Evolutionary conservation across 1,140 invertebrate genomes (phyloP).

Genomic region (Acyrthosiphon pisum): DNA sequence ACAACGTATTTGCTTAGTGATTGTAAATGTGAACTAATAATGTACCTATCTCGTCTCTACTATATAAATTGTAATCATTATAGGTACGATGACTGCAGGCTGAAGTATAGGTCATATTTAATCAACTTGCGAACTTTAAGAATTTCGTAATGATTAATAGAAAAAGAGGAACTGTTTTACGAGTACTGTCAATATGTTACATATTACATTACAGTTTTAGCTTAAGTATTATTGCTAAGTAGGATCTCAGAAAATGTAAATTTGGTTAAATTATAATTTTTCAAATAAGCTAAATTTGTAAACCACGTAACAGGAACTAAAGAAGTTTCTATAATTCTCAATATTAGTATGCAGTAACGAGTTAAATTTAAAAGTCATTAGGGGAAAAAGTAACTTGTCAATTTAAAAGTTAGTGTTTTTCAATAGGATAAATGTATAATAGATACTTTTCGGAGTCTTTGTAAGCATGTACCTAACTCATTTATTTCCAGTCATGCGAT

Average conservation of each 20-base stretch:
- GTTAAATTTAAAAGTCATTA: neutral
- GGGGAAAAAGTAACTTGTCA: slow-evolving; percentile 8
- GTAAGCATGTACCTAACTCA: neutral
- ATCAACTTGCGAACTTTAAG: neutral
- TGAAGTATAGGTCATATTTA: neutral
- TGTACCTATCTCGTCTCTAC: no score
- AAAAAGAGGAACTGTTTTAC: neutral
- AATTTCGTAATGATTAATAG: neutral
- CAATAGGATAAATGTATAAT: neutral
- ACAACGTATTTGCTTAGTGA: no score
- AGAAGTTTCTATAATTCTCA: neutral
- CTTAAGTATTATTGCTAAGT: neutral
- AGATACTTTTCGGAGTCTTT: neutral
- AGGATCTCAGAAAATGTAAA: neutral
- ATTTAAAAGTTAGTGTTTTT: neutral
- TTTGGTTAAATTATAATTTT: neutral
- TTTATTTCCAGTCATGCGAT: slow-evolving; percentile 6
- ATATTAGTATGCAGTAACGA: neutral
- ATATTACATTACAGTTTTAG: neutral
- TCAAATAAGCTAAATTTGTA: neutral
- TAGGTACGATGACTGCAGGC: no score
- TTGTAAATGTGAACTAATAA: no score
- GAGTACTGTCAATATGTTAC: neutral
- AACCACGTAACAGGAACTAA: neutral
- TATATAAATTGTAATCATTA: no score